phyloP scores from a whole-genome alignment of 2,888 invertebrate genomes.

The Agrenia bidenticulata region DNA sequence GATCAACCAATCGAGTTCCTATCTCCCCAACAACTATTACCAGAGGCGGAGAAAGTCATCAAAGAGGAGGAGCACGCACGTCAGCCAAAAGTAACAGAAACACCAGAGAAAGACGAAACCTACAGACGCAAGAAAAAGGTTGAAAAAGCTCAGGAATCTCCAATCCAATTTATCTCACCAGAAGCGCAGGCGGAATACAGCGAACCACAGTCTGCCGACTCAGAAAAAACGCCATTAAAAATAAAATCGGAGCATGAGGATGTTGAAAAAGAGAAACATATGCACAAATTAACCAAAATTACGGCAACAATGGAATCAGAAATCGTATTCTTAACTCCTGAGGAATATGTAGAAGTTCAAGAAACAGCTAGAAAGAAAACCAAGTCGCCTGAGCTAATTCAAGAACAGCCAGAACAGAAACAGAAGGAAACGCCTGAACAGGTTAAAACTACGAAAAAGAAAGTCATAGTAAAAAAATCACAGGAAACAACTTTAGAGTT shows the following conservation, averaged over 20 bases:
- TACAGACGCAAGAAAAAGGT: neutral
- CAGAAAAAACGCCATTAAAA: neutral
- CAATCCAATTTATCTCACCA: conserved; percentile 8
- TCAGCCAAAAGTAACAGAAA: neutral
- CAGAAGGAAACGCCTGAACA: neutral
- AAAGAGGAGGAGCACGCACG: neutral
- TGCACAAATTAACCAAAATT: neutral
- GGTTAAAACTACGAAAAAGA: conserved; percentile 15
- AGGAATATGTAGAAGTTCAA: neutral
- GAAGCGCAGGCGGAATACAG: neutral
- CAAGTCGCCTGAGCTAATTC: neutral
- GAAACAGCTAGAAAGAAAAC: neutral
- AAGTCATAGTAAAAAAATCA: neutral
- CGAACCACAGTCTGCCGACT: neutral
- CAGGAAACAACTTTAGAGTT: conserved; percentile 3
- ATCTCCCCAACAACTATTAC: neutral
- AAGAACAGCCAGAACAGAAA: neutral
- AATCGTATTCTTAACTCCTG: neutral
- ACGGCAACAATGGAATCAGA: neutral
- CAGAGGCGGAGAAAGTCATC: neutral
- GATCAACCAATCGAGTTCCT: conserved; percentile 5
- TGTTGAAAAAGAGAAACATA: neutral
- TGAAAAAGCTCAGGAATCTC: neutral
- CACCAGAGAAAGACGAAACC: neutral
- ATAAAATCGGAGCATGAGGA: conserved; percentile 1